These are phyloP conservation scores for Scolopax mira DNA, from an alignment of 2,113 vertebrate species.

Conservation along the genomic window DNA sequence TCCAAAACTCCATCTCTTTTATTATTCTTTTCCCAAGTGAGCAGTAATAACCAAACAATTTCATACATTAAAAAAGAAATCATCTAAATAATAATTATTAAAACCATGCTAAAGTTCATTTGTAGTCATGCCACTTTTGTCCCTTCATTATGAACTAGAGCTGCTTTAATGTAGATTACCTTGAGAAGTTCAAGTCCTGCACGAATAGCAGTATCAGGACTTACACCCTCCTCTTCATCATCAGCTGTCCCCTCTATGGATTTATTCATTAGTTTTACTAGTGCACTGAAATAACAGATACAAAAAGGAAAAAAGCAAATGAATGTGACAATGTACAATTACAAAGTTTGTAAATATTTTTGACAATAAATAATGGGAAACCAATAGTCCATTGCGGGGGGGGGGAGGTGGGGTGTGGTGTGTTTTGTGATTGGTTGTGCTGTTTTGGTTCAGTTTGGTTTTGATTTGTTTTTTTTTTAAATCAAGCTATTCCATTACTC, in stretches of 20 bases:
- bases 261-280: constrained; percentile 98
- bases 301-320: not conserved
- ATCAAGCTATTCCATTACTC: not conserved
- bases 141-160: not conserved
- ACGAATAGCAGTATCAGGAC: constrained; percentile 96
- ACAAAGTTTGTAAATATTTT: not conserved
- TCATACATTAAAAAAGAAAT: not conserved
- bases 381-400: not conserved
- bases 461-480: not conserved
- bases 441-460: not conserved
- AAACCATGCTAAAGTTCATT: not conserved
- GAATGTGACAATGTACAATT: not conserved
- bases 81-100: not conserved
- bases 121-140: not conserved
- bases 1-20: not conserved
- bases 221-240: constrained; percentile 98
- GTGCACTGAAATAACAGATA: constrained; percentile 79
- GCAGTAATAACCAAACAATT: not conserved
- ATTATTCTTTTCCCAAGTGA: not conserved
- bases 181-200: constrained; percentile 97
- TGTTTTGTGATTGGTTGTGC: not conserved
- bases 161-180: constrained; percentile 69
- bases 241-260: constrained; percentile 97
- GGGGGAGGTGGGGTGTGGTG: not conserved
- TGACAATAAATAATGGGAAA: not conserved